These are phyloP conservation scores for Eumacrocentrus americanus DNA, from an alignment of 2,888 invertebrate species.

Conservation along the genomic window DNA sequence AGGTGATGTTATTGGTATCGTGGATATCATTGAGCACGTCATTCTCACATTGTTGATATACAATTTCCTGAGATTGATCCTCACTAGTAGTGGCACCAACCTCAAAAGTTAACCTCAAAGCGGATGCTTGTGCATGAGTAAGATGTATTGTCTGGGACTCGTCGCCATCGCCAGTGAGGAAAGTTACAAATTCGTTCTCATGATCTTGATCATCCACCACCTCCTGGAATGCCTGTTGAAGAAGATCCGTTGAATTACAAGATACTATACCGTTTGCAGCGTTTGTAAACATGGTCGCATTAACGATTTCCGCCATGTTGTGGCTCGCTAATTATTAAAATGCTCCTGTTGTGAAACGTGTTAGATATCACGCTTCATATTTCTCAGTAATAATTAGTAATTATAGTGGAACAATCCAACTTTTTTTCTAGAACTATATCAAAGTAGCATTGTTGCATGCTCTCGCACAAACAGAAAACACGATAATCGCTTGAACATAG, in stretches of 20 bases:
- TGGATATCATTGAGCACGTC: conserved; percentile 31
- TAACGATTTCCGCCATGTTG: conserved; percentile 49
- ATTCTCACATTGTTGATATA: conserved; percentile 41
- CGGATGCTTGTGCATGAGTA: conserved; percentile 57
- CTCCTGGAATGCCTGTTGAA: conserved; percentile 55
- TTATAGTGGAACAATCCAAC: too few relatives aligned
- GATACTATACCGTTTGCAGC: conserved; percentile 47
- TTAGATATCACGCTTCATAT: too few relatives aligned
- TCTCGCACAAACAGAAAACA: too few relatives aligned
- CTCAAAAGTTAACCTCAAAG: conserved; percentile 56
- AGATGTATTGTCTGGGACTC: conserved; percentile 56
- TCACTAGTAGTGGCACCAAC: conserved; percentile 44
- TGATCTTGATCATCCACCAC: conserved; percentile 51
- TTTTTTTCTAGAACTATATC: too few relatives aligned
- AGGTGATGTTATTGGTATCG: neutral
- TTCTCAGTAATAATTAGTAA: too few relatives aligned
- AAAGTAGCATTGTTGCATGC: too few relatives aligned
- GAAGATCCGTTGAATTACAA: conserved; percentile 49
- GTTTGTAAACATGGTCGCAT: conserved; percentile 52
- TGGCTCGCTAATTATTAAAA: too few relatives aligned
- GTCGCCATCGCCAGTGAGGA: conserved; percentile 50
- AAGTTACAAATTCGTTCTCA: conserved; percentile 54
- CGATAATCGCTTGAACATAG: too few relatives aligned
- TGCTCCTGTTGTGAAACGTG: too few relatives aligned
- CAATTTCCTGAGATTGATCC: conserved; percentile 35